A percentile compares a stretch with the other conserved stretches of the same genome.
phyloP scores from a whole-genome alignment of 2,797 vertebrate genomes.

The Neosilurus hyrtlii region DNA sequence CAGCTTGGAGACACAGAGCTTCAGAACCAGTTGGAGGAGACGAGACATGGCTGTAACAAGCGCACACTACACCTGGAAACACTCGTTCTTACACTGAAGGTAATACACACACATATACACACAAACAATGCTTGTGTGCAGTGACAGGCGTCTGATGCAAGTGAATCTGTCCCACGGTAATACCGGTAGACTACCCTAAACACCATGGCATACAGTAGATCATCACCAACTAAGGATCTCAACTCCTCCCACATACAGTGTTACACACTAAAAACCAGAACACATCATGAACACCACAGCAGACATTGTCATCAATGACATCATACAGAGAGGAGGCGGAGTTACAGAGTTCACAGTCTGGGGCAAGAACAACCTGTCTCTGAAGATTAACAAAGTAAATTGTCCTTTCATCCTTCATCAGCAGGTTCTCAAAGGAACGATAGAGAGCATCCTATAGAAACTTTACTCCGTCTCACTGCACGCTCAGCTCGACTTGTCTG shows the following conservation, averaged over 20 bases:
- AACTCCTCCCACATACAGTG: too few species aligned
- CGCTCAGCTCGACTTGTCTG: neutral
- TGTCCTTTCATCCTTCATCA: neutral
- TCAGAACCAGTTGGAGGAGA: conserved; percentile 74
- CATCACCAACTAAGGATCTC: too few species aligned
- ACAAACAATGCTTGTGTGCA: neutral
- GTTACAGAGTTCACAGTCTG: neutral
- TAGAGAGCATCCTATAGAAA: neutral
- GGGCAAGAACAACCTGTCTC: neutral
- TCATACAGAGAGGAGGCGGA: neutral
- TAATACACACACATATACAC: conserved; percentile 38
- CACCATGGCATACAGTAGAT: too few species aligned
- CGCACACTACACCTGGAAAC: conserved; percentile 70
- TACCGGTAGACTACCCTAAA: too few species aligned
- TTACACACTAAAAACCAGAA: too few species aligned
- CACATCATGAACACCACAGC: neutral
- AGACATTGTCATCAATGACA: neutral
- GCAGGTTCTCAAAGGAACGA: neutral
- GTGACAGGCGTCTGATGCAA: neutral
- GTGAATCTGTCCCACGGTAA: too few species aligned
- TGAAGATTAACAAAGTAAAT: neutral
- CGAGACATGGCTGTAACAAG: conserved; percentile 70
- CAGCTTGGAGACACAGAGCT: conserved; percentile 73
- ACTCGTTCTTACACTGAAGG: conserved; percentile 72
- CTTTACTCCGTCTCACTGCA: neutral